Base-by-base conservation (phyloP, 2,797 vertebrate species). In the Limnodromus scolopaceus region DNA sequence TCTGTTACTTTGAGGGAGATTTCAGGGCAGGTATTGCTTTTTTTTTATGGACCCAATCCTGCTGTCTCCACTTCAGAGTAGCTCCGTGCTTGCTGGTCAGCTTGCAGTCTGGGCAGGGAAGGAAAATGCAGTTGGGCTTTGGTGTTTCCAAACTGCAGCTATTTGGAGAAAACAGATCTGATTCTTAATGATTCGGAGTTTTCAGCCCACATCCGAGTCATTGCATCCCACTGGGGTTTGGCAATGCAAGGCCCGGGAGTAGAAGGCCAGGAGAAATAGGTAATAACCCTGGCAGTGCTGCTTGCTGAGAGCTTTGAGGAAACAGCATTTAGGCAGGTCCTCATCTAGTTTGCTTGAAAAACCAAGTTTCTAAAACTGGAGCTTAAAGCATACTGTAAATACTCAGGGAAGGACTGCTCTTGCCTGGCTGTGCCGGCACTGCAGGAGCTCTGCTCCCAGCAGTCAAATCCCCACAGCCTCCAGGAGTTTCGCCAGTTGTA, bases 171-270 rank as follows among this genome's bases (percentile, higher is more conserved):
- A 92, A 71, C 0, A 2, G 20, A 20, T n/a, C 36, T 10, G 28
- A 36, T 72, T 86, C 71, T 53, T 34, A 27, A 45, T 13, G 11
- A 39, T 58, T 49, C 30, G 39, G 28, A 71, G 30, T 16, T 87
- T 43, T 75, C 43, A 87, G 38, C 32, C 34, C 27, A 14, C 10
- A n/a, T 36, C 27, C 0, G 3, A 65, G 16, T 10, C 48, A 11
- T 22, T 60, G 8, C 9, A 38, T 36, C 45, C 34, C 9, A 0
- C 22, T 57, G 55, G 68, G 28, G 8, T 58, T 71, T 85, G 54
- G 15, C 12, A 63, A 5, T 13, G 10, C 34, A 14, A 0, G 0
- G 22, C 34, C 38, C 0, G 1, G 28, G 20, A 79, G 6, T 22
- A 32, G 46, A 93, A 69, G 58, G 51, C 16, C 14, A 30, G 34